Percentiles rank a stretch among this genome's conserved stretches.
phyloP scores from a whole-genome alignment of 2,888 invertebrate genomes.

The Scotopteryx bipunctaria region DNA sequence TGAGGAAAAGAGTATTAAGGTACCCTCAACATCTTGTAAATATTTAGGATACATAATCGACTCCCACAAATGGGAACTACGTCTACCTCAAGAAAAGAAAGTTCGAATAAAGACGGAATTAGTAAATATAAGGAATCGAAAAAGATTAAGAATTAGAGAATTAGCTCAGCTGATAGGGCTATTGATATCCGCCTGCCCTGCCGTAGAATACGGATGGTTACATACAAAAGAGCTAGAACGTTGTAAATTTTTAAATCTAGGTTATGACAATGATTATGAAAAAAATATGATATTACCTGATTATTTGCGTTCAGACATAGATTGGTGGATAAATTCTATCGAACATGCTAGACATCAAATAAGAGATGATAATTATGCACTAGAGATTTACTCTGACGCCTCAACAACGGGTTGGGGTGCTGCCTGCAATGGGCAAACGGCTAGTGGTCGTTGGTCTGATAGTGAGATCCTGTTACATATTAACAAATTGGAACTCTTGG shows the following conservation, averaged over 20 bases:
- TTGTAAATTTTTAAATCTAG: slow-evolving; percentile 18
- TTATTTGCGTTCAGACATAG: too few relatives aligned
- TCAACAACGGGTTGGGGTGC: slow-evolving; percentile 23
- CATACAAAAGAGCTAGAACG: slow-evolving; percentile 21
- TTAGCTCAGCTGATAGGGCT: slow-evolving; percentile 9
- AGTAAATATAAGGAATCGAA: slow-evolving; percentile 8
- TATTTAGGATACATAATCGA: slow-evolving; percentile 21
- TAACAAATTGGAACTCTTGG: neutral
- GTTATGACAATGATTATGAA: slow-evolving; percentile 11
- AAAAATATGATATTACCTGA: slow-evolving; percentile 9
- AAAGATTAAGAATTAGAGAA: slow-evolving; percentile 13
- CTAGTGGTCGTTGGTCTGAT: slow-evolving; percentile 7
- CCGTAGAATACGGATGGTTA: slow-evolving; percentile 13
- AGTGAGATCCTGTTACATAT: slow-evolving; percentile 4
- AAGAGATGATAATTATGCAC: neutral
- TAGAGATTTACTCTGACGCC: slow-evolving; percentile 24
- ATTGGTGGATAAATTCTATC: slow-evolving; percentile 23
- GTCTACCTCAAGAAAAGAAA: slow-evolving; percentile 18
- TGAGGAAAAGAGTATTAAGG: neutral
- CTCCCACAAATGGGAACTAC: slow-evolving; percentile 12
- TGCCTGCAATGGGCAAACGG: neutral
- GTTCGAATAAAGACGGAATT: neutral
- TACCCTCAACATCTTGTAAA: neutral
- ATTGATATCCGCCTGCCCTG: slow-evolving; percentile 5
- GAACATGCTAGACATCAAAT: neutral